phyloP scores from a whole-genome alignment of 2,797 vertebrate species.

The Gymnodraco acuticeps region DNA sequence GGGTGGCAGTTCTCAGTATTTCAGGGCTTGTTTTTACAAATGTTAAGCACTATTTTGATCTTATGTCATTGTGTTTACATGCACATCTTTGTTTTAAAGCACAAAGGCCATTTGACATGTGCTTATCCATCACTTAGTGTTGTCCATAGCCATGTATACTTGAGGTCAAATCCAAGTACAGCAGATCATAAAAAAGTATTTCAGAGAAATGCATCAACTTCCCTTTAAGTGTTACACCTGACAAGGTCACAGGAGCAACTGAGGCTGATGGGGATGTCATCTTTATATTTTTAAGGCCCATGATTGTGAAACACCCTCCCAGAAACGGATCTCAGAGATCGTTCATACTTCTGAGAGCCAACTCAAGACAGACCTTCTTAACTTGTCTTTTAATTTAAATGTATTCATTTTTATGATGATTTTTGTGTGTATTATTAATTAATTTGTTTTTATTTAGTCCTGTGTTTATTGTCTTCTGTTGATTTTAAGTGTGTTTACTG shows the following conservation, averaged over 20 bases:
- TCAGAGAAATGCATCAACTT: too few relatives aligned
- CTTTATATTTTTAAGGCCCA: too few relatives aligned
- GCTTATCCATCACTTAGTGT: neutral
- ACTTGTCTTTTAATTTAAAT: too few relatives aligned
- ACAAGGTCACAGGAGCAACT: neutral
- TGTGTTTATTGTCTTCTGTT: too few relatives aligned
- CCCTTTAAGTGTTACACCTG: neutral
- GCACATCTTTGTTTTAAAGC: neutral
- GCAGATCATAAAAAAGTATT: neutral
- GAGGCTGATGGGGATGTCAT: neutral
- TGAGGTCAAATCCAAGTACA: neutral
- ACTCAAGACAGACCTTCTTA: too few relatives aligned
- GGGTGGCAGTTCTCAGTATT: neutral
- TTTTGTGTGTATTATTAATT: too few relatives aligned
- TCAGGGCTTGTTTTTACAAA: neutral
- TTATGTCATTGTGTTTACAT: neutral
- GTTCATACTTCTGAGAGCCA: too few relatives aligned
- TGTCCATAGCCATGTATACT: neutral
- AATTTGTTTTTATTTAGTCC: too few relatives aligned
- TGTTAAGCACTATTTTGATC: neutral
- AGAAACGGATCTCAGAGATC: too few relatives aligned
- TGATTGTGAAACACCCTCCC: too few relatives aligned
- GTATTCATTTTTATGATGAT: too few relatives aligned
- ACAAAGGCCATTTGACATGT: neutral
- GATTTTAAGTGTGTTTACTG: too few relatives aligned